These are phyloP conservation scores for Syngnathus floridae DNA, from an alignment of 2,113 vertebrate genomes.

Conservation along the genomic window DNA sequence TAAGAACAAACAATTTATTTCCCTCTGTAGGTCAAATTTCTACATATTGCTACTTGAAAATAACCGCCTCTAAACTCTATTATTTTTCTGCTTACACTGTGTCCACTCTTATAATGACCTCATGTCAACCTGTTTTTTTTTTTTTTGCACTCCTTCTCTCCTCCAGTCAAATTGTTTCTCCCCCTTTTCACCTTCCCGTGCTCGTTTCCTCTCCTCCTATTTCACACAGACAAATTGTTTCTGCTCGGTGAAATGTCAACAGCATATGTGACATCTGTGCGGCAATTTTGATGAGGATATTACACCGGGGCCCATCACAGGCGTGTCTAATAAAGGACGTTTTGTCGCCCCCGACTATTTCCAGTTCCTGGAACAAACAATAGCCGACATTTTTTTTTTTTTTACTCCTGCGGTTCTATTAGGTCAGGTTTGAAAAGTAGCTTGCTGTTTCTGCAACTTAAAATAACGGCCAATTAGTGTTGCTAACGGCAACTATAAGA, in stretches of 20 bases:
- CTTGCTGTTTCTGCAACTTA: background rate
- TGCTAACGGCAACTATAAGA: background rate
- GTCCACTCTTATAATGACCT: conserved; percentile 22
- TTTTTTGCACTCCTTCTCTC: conserved; percentile 9
- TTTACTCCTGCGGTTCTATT: background rate
- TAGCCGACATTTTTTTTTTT: background rate
- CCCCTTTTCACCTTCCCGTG: background rate
- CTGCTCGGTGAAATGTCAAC: conserved; percentile 66
- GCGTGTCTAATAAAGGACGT: conserved; percentile 44
- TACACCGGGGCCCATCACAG: conserved; percentile 51
- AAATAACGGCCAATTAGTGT: background rate
- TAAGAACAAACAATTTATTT: background rate
- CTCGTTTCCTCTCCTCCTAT: conserved; percentile 26
- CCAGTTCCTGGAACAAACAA: conserved; percentile 28
- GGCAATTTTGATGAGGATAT: conserved; percentile 63
- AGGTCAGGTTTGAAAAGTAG: background rate
- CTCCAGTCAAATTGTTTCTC: background rate
- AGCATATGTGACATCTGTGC: conserved; percentile 59
- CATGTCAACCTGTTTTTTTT: conserved; percentile 16
- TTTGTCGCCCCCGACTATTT: conserved; percentile 30
- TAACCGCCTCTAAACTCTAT: conserved; percentile 37
- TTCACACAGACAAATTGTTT: conserved; percentile 59
- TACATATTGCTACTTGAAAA: background rate
- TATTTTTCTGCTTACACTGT: conserved; percentile 47
- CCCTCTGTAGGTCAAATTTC: background rate